Evolutionary conservation across 23 tunicate species (phyloP), one percentile per base, ranked within the genome.

Genomic region (Aplidium turbinatum): DNA sequence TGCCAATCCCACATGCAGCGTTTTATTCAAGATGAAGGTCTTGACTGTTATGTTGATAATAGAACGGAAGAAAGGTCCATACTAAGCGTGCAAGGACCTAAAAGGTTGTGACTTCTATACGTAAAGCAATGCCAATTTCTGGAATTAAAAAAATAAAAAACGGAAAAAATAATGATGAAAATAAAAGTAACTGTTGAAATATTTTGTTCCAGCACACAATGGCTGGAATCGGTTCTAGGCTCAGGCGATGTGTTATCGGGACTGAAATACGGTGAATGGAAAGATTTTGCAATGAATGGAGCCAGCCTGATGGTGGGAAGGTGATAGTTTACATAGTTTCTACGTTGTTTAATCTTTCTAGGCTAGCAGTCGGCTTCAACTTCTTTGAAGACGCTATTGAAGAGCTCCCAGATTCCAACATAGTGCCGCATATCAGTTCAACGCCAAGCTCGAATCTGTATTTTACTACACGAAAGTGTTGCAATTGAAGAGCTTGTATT

Each of bases 11-110:
- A 70, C 55, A 45, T 85, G 5, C 55, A 78, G 29, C 47, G 70
- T 19, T 39, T 78, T 24, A 40, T 63, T 0, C 71, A 60, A 23
- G 61, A 79, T 27, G 19, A 60, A 6, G 47, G 24, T 6, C 50
- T 70, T 23, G 39, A 78, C 24, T 76, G 92, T 36, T 33, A 1
- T 11, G 60, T 85, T 3, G 65, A 70, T 32, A 72, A 85, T 57
- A 31, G 40, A 32, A 85, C 92, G 7, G 84, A 85, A 45, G 73
- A 68, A 21, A 22, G 38, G 11, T 39, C 84, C 0, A 56, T 85
- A 4, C 31, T 85, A 4, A 78, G 84, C 35, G 73, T 85, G 0
- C 79, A 63, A 66, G 92, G 92, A 45, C 84, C 92, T 0, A 85
- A 78, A 57, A 85, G 92, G 84, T 74, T 20, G 18, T 11, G 50